Percentiles rank a stretch among this genome's conserved stretches.
These are phyloP conservation scores for Oncopodura yosiiana DNA, from an alignment of 1,140 invertebrate genomes.

Conservation along the genomic window DNA sequence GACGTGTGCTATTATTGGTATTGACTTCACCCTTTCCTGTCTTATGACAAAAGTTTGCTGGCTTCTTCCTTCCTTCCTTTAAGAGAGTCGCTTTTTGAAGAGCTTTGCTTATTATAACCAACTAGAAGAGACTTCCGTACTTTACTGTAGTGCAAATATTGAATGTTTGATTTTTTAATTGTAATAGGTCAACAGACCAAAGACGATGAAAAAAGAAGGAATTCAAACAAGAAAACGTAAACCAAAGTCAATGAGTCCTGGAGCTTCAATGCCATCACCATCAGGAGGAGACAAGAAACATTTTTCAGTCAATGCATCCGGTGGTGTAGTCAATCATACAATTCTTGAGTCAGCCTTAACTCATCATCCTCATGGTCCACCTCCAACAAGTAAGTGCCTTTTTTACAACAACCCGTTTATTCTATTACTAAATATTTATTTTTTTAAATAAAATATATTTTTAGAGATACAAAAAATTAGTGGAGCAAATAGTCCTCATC, in stretches of 20 bases:
- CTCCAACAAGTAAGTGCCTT: not conserved
- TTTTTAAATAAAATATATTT: not conserved
- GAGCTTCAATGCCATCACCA: not conserved
- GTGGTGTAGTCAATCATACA: not conserved
- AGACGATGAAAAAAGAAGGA: constrained; percentile 91
- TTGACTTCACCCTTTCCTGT: not conserved
- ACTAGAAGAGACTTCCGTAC: not conserved
- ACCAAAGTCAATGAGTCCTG: constrained; percentile 47
- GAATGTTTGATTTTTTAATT: not conserved
- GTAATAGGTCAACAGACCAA: constrained; percentile 54
- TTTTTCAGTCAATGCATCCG: constrained; percentile 8
- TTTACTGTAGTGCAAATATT: not conserved
- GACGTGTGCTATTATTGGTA: no score
- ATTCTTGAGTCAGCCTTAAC: constrained; percentile 23
- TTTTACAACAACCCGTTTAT: constrained; percentile 1
- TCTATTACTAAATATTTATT: not conserved
- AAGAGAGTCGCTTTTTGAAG: no score
- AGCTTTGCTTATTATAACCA: not conserved
- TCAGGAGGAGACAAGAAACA: constrained; percentile 12
- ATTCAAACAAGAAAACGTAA: constrained; percentile 90
- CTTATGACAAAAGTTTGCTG: not conserved
- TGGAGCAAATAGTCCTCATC: no score
- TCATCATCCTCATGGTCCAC: not conserved
- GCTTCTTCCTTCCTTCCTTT: not conserved
- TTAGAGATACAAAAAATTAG: not conserved